phyloP scores from a whole-genome alignment of 2,113 vertebrate genomes.

The Spilogale gracilis region DNA sequence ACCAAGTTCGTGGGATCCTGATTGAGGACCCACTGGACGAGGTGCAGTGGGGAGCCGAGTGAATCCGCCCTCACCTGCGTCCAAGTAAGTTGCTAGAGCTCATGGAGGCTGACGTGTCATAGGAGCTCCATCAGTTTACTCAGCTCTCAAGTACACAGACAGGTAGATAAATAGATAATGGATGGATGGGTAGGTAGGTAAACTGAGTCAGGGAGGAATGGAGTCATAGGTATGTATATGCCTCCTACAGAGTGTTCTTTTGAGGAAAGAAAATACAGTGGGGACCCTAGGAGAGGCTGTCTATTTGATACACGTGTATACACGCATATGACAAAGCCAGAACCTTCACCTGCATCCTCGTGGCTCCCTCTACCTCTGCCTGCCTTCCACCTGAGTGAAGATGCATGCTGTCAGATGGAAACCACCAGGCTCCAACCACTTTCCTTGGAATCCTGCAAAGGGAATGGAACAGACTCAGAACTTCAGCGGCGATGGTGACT shows the following conservation, averaged over 20 bases:
- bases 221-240: not conserved
- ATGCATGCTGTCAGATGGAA: not conserved
- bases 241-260: not conserved
- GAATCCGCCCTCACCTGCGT: not conserved
- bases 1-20: not conserved
- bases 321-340: rapidly evolving
- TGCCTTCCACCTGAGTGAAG: not conserved
- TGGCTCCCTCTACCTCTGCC: not conserved
- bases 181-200: too few species aligned
- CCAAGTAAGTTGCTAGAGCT: not conserved
- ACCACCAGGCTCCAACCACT: not conserved
- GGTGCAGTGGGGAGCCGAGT: not conserved
- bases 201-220: too few species aligned
- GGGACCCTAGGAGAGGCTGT: not conserved
- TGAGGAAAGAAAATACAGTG: not conserved
- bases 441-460: not conserved
- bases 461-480: constrained; percentile 8
- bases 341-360: not conserved
- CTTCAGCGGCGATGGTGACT: not conserved
- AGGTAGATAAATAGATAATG: not conserved
- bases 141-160: not conserved
- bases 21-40: not conserved
- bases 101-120: not conserved
- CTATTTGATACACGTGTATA: rapidly evolving
- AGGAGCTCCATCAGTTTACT: not conserved